phyloP scores from a whole-genome alignment of 2,113 vertebrate genomes.

The Ammospiza nelsoni region DNA sequence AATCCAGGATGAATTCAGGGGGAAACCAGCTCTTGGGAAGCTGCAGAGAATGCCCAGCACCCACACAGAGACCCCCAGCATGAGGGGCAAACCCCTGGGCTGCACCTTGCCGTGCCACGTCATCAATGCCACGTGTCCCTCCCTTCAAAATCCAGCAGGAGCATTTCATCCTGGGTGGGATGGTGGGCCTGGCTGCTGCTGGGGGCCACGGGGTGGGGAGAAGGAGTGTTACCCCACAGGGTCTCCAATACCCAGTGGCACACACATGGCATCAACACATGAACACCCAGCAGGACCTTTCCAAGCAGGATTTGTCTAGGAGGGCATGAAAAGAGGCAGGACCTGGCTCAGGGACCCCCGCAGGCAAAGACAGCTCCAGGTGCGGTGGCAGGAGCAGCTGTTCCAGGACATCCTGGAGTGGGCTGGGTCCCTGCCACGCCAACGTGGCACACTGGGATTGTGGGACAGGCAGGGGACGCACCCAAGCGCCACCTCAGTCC shows the following conservation, averaged over 20 bases:
- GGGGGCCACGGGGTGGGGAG: background rate
- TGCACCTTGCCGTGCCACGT: background rate
- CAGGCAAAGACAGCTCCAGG: background rate
- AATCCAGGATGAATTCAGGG: background rate
- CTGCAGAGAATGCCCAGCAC: background rate
- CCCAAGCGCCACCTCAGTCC: background rate
- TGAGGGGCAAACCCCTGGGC: background rate
- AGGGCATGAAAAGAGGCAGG: background rate
- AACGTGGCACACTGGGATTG: conserved; percentile 3
- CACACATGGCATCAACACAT: background rate
- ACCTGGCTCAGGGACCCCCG: background rate
- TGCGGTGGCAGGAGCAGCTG: fast-evolving
- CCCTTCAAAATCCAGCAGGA: background rate
- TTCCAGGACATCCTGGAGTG: conserved; percentile 1
- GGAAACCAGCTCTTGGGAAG: background rate
- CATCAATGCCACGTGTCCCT: background rate
- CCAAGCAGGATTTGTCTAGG: background rate
- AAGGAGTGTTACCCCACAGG: background rate
- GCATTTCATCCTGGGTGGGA: background rate
- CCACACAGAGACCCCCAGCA: fast-evolving
- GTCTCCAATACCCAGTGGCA: background rate
- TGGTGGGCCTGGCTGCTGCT: background rate
- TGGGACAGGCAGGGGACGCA: background rate
- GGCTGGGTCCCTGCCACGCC: background rate
- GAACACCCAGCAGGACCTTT: background rate